A percentile compares a stretch with the other conserved stretches of the same genome.
phyloP scores from a whole-genome alignment of 2,888 invertebrate species.

The Scaptomyza flava region DNA sequence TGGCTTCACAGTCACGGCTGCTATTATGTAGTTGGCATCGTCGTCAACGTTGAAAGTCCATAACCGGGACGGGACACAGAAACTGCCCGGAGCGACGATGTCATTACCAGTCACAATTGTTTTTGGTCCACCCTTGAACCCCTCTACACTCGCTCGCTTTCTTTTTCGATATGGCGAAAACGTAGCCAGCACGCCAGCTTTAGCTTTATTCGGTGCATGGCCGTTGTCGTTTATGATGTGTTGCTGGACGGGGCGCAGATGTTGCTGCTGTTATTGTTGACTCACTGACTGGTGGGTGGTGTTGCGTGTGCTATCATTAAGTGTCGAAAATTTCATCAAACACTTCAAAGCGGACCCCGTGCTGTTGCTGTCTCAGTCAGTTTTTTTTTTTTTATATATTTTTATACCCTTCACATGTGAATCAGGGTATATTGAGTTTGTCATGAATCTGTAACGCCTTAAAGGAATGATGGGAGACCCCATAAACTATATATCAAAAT shows the following conservation, averaged over 20 bases:
- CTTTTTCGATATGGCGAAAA: slow-evolving; percentile 3
- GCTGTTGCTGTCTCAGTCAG: slow-evolving; percentile 18
- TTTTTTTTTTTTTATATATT: no score
- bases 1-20: slow-evolving; percentile 35
- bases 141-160: no score
- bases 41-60: slow-evolving; percentile 39
- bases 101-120: slow-evolving; percentile 61
- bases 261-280: slow-evolving; percentile 13
- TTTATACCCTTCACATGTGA: no score
- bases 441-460: no score
- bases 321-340: slow-evolving; percentile 81
- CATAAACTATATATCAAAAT: no score
- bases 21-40: slow-evolving; percentile 65
- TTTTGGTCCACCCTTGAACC: not conserved
- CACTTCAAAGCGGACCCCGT: slow-evolving; percentile 77
- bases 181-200: slow-evolving; percentile 25
- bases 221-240: slow-evolving; percentile 80
- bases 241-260: slow-evolving; percentile 25
- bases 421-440: no score
- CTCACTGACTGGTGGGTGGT: slow-evolving; percentile 17
- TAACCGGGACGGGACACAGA: slow-evolving; percentile 29
- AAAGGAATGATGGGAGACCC: no score
- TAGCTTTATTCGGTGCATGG: slow-evolving; percentile 72
- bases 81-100: slow-evolving; percentile 49
- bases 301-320: slow-evolving; percentile 79